Evolutionary conservation across 2,888 invertebrate species (phyloP).

Genomic region (Sminthurinus aureus): DNA sequence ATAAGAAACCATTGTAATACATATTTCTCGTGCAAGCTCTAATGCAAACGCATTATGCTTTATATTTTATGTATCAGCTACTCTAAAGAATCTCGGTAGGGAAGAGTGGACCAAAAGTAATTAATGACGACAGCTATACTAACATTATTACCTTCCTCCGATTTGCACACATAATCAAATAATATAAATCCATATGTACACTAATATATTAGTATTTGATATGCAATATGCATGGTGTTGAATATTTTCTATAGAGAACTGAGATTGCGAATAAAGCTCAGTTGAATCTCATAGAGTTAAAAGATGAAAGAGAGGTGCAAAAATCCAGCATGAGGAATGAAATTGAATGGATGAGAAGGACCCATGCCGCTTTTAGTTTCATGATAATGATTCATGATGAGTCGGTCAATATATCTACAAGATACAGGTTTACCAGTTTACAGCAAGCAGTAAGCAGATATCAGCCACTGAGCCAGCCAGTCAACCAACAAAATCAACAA

Average conservation of each 20-base stretch:
- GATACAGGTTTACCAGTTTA: too few species aligned
- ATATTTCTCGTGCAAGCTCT: too few species aligned
- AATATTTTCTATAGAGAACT: neutral
- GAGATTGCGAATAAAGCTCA: too few species aligned
- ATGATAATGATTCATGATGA: slow-evolving; percentile 1
- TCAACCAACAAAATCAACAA: slow-evolving; percentile 9
- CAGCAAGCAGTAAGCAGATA: neutral
- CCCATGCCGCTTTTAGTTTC: slow-evolving; percentile 22
- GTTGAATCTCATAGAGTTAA: too few species aligned
- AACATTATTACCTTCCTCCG: neutral
- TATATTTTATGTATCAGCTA: too few species aligned
- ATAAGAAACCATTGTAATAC: too few species aligned
- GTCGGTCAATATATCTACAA: slow-evolving; percentile 31
- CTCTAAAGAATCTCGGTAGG: slow-evolving; percentile 4
- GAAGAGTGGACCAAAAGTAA: neutral
- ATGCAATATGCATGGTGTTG: neutral
- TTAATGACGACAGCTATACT: neutral
- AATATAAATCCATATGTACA: too few species aligned
- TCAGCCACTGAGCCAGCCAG: neutral
- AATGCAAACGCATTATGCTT: neutral
- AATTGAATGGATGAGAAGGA: neutral
- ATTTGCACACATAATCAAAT: neutral
- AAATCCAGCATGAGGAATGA: slow-evolving; percentile 7
- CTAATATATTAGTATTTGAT: too few species aligned
- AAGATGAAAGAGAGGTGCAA: neutral